Percentiles rank a stretch among this genome's conserved stretches.
phyloP scores from a whole-genome alignment of 2,797 vertebrate genomes.

The Lacerta agilis region DNA sequence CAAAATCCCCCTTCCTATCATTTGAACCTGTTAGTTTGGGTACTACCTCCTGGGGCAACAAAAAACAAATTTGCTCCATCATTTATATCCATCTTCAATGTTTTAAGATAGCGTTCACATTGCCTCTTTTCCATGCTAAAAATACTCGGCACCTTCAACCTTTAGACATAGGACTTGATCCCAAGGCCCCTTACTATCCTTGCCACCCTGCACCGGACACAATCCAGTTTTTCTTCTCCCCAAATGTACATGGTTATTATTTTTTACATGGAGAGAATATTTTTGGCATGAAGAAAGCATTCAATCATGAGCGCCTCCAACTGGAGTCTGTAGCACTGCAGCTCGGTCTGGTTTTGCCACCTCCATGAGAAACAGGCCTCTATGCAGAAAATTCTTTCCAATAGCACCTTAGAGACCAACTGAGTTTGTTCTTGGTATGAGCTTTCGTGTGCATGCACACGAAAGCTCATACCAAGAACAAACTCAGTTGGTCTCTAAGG shows the following conservation, averaged over 20 bases:
- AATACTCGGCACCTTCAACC: neutral
- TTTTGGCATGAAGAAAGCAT: neutral
- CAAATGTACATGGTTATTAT: neutral
- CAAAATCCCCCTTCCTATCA: neutral
- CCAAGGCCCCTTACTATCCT: too few species aligned
- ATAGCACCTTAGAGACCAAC: too few species aligned
- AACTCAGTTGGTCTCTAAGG: too few species aligned
- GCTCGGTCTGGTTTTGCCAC: neutral
- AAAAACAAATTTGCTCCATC: too few species aligned
- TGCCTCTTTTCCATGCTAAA: neutral
- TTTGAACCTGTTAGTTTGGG: neutral
- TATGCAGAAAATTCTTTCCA: too few species aligned
- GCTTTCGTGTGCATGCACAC: too few species aligned
- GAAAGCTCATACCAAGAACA: too few species aligned
- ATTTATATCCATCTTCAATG: neutral
- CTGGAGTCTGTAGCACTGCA: neutral
- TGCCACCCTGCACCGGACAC: neutral
- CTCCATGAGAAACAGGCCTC: neutral
- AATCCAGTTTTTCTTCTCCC: neutral
- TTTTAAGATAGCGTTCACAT: neutral
- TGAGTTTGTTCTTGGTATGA: too few species aligned
- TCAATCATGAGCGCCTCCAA: neutral
- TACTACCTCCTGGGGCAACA: neutral
- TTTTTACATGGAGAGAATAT: neutral
- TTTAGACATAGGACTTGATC: neutral